phyloP scores from a whole-genome alignment of 2,797 vertebrate genomes.

The Lagodon rhomboides region DNA sequence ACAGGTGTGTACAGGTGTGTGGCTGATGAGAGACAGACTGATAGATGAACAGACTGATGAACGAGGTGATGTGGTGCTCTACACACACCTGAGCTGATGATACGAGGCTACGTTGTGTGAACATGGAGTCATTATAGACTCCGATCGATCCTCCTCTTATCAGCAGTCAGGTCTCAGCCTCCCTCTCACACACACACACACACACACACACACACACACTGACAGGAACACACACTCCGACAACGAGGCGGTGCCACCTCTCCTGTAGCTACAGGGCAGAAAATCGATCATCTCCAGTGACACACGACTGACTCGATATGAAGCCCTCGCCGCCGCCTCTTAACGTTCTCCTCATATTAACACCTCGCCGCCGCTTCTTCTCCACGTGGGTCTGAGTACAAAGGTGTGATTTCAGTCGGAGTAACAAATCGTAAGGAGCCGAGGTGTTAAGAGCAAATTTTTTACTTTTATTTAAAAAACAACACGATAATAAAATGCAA shows the following conservation, averaged over 20 bases:
- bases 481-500: no score
- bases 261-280: conserved; percentile 44
- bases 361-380: neutral
- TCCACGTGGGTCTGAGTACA: neutral
- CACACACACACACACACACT: conserved; percentile 3
- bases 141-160: conserved; percentile 53
- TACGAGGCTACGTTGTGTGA: neutral
- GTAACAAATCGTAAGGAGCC: no score
- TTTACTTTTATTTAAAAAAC: no score
- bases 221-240: neutral
- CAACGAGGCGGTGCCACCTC: neutral
- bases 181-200: neutral
- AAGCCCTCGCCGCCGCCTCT: conserved; percentile 34
- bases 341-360: conserved; percentile 42
- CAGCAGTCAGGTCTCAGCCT: conserved; percentile 41
- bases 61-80: neutral
- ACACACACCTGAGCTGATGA: neutral
- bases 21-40: neutral
- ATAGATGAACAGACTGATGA: neutral
- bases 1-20: neutral
- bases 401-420: neutral
- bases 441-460: no score
- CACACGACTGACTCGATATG: conserved; percentile 34
- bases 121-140: conserved; percentile 39
- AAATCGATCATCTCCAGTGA: conserved; percentile 56